Evolutionary conservation across 2,113 vertebrate genomes (phyloP).

Genomic region (Micronycteris hirsuta): DNA sequence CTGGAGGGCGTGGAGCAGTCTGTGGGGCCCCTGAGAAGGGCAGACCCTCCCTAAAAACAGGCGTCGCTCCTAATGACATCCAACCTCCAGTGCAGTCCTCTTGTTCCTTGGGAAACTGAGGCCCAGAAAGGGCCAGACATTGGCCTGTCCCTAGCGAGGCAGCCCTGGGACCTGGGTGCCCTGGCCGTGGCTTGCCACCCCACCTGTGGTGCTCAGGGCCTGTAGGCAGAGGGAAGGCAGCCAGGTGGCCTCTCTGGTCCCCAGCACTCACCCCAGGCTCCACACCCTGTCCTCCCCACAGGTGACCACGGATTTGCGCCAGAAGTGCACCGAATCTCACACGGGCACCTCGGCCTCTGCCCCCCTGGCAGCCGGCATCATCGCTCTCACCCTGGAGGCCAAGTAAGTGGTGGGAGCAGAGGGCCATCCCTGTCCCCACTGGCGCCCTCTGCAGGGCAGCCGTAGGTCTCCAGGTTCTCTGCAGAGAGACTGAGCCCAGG

Average conservation of each 20-base stretch:
- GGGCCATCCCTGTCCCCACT: background rate
- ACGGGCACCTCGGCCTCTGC: constrained; percentile 96
- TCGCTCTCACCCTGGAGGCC: constrained; percentile 96
- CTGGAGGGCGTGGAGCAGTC: accelerated
- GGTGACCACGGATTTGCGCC: constrained; percentile 96
- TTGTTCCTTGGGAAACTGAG: background rate
- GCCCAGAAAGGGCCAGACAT: background rate
- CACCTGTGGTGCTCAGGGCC: background rate
- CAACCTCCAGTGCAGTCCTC: background rate
- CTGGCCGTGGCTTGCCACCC: background rate
- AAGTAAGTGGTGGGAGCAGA: constrained; percentile 84
- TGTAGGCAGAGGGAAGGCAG: background rate
- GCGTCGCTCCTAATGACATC: background rate
- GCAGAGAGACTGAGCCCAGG: background rate
- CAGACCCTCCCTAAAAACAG: background rate
- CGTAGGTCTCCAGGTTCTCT: background rate
- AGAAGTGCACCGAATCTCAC: constrained; percentile 96
- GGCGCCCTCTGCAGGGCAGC: background rate
- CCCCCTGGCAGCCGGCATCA: constrained; percentile 95
- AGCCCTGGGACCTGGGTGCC: background rate
- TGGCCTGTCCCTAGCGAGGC: background rate
- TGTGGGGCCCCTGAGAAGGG: background rate
- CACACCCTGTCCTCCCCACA: constrained; percentile 57
- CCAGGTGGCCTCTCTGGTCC: background rate
- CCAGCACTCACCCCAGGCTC: background rate